These are phyloP conservation scores for Oxyruncus cristatus DNA, from an alignment of 2,113 vertebrate species.

Conservation along the genomic window DNA sequence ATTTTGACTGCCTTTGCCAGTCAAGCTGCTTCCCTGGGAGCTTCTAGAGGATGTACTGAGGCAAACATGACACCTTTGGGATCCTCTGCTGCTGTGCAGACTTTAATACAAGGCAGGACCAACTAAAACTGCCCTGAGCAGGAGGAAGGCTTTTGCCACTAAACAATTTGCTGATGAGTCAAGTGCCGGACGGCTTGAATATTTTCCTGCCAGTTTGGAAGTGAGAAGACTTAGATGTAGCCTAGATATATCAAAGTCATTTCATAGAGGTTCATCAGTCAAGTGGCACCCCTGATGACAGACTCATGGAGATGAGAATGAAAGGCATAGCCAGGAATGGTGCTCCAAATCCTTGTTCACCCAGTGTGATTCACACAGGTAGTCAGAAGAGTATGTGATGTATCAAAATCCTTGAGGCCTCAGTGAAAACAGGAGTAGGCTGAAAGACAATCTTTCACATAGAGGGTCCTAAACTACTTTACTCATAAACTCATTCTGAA, in stretches of 20 bases:
- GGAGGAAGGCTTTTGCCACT: neutral
- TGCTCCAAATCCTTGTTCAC: neutral
- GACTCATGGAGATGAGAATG: neutral
- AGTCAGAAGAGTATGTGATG: neutral
- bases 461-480: neutral
- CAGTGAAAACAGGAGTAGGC: neutral
- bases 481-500: neutral
- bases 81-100: neutral
- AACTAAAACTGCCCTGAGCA: neutral
- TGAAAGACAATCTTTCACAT: neutral
- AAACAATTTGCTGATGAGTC: neutral
- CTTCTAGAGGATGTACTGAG: neutral
- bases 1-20: neutral
- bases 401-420: neutral
- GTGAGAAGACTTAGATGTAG: neutral
- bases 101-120: neutral
- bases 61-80: neutral
- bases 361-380: neutral
- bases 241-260: neutral
- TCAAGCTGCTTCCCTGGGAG: neutral
- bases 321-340: neutral
- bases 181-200: neutral
- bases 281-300: neutral
- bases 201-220: neutral
- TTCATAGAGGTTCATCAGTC: neutral